A percentile compares a stretch with the other conserved stretches of the same genome.
Evolutionary conservation across 2,113 vertebrate genomes (phyloP).

Genomic region (Ceyx margarethae): DNA sequence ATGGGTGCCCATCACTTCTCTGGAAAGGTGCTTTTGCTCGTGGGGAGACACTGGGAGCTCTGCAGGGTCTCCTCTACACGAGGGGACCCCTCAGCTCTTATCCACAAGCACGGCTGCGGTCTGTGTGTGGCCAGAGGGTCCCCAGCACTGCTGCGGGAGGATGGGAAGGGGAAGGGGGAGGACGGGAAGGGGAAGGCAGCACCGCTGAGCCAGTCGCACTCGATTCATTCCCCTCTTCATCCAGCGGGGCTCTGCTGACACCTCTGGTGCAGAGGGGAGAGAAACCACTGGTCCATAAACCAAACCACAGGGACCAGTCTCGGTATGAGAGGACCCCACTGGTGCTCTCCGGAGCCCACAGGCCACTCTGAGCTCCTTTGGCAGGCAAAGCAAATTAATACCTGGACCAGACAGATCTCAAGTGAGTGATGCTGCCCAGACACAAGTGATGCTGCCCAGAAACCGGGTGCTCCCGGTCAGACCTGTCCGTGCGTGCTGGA

Average conservation of each 20-base stretch:
- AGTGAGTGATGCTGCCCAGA: background rate
- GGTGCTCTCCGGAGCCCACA: background rate
- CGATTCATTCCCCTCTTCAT: fast-evolving
- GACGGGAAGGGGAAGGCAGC: background rate
- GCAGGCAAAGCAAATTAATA: background rate
- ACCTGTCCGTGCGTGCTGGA: fast-evolving
- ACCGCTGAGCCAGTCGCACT: fast-evolving
- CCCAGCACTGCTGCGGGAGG: fast-evolving
- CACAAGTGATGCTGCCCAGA: too few relatives aligned
- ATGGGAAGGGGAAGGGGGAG: background rate
- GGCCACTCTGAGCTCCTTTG: fast-evolving
- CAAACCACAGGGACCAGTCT: fast-evolving
- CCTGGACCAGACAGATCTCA: fast-evolving
- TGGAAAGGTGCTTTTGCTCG: background rate
- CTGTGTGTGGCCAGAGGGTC: fast-evolving
- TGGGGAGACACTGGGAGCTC: background rate
- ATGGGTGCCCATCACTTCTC: too few relatives aligned
- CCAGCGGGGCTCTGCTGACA: background rate
- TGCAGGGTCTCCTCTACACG: fast-evolving
- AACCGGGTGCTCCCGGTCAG: background rate
- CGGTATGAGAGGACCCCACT: fast-evolving
- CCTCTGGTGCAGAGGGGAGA: background rate
- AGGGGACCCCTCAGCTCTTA: background rate
- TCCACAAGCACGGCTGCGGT: fast-evolving
- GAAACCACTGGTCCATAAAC: background rate